phyloP scores from a whole-genome alignment of 2,888 invertebrate species.

The Lasioglossum morio region DNA sequence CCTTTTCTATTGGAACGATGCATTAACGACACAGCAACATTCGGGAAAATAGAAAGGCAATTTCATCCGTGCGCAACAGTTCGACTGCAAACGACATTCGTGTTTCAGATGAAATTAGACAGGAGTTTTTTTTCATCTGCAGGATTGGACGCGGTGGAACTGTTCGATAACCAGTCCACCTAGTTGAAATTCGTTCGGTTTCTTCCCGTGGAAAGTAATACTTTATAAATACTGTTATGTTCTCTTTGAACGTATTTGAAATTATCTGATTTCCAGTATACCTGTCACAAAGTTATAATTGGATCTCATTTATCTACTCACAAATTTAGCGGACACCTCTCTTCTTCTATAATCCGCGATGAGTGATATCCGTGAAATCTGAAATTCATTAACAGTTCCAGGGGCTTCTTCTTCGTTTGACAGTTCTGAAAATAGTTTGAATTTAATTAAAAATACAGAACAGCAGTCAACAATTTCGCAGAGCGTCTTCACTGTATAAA shows the following conservation, averaged over 20 bases:
- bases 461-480: no score
- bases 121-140: not conserved
- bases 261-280: not conserved
- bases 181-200: not conserved
- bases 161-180: not conserved
- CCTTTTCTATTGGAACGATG: not conserved
- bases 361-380: not conserved
- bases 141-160: not conserved
- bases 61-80: not conserved
- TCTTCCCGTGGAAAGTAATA: not conserved
- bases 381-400: not conserved
- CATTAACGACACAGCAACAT: not conserved
- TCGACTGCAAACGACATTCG: slow-evolving; percentile 2
- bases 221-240: not conserved
- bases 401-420: not conserved
- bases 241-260: not conserved
- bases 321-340: not conserved
- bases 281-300: not conserved
- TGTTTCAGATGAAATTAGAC: not conserved
- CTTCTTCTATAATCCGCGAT: not conserved
- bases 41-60: not conserved
- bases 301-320: not conserved
- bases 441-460: not conserved
- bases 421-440: not conserved
- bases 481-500: no score